Evolutionary conservation across 2,797 vertebrate genomes (phyloP), one percentile per base, ranked within the genome.

Genomic region (Spea hammondii): DNA sequence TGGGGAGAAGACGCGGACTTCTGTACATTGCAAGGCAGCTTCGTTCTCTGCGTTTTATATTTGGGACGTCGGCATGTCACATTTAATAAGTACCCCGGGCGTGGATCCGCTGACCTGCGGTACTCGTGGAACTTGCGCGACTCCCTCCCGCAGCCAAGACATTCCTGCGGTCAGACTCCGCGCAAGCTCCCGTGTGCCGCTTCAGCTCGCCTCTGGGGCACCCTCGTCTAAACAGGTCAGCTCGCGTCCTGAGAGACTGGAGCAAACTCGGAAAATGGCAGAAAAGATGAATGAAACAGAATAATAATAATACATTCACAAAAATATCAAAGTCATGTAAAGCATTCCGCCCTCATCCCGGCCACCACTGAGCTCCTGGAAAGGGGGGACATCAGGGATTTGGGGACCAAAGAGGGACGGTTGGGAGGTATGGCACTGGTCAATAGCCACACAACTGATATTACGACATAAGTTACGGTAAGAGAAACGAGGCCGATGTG

Each of bases 81-180:
- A 62, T 68, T 72, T 53, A 62, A 74, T 69, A 69, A 79, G 49
- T 2, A 47, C 8, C 8, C 54, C 6, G 48, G n/a, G 72, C 51
- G 46, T 60, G 47, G 55, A 64, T 62, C 46, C 48, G 69, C 47
- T 74, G 71, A 79, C 55, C 71, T 70, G 53, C 48, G 13, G 8
- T 47, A 60, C 32, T 70, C n/a, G 8, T 6, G 44, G 48, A 50
- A 51, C 12, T 62, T 8, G 51, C 13, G 12, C n/a, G 54, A 14
- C 64, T 72, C 51, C 46, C 44, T 66, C 55, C 67, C 12, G 48
- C 10, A 54, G 57, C 49, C 59, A 45, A 49, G 12, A n/a, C 13
- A 5, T 12, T 44, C 10, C 53, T 57, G 12, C 59, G 32, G 8
- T 5, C 46, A 79, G 45, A 45, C 13, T 4, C 8, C 6, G 70